A percentile compares a stretch with the other conserved stretches of the same genome.
phyloP scores from a whole-genome alignment of 1,140 invertebrate genomes.

The Saxidomus purpurata region DNA sequence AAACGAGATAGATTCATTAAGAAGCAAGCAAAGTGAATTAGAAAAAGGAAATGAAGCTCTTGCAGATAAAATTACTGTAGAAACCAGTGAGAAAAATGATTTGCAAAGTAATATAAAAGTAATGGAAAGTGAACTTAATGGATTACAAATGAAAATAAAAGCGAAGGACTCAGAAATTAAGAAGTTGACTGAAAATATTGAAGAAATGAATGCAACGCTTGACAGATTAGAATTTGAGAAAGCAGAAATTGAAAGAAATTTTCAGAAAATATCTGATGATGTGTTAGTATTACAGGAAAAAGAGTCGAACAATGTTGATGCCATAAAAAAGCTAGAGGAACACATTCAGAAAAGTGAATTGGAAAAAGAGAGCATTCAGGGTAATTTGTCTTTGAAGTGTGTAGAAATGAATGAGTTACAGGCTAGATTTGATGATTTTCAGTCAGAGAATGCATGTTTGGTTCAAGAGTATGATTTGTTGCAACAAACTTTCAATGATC shows the following conservation, averaged over 20 bases:
- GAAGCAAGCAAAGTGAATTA: neutral
- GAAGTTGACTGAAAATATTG: neutral
- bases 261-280: slow-evolving; percentile 47
- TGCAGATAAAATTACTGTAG: neutral
- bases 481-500: slow-evolving; percentile 63
- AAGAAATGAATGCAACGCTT: neutral
- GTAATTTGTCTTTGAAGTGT: slow-evolving; percentile 50
- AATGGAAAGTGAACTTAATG: neutral
- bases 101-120: neutral
- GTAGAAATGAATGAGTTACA: slow-evolving; percentile 62
- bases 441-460: slow-evolving; percentile 59
- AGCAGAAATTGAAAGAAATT: slow-evolving; percentile 33
- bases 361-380: slow-evolving; percentile 60
- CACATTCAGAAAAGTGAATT: slow-evolving; percentile 55
- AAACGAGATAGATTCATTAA: slow-evolving; percentile 17
- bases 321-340: slow-evolving; percentile 57
- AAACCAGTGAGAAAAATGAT: neutral
- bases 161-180: neutral
- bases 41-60: neutral
- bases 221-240: slow-evolving; percentile 12
- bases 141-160: neutral
- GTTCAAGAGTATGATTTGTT: slow-evolving; percentile 62
- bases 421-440: slow-evolving; percentile 61
- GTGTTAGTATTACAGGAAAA: slow-evolving; percentile 52
- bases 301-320: slow-evolving; percentile 51